Percentiles rank a stretch among this genome's conserved stretches.
Evolutionary conservation across 2,888 invertebrate genomes (phyloP).

Genomic region (Lepidocyrtoides sp.): DNA sequence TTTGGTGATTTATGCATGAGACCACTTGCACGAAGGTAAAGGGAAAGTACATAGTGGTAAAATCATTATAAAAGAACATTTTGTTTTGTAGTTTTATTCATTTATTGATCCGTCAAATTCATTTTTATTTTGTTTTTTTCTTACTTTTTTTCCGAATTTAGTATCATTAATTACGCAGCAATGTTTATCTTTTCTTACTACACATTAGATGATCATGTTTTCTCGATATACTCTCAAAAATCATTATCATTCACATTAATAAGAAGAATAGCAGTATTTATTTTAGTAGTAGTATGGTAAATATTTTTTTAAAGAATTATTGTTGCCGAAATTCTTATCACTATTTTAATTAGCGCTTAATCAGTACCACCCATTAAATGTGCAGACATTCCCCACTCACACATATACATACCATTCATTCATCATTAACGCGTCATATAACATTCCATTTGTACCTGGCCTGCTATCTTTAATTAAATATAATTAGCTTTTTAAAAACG

Average conservation of each 20-base stretch:
- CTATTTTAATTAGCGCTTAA: not conserved
- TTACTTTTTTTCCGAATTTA: slow-evolving; percentile 27
- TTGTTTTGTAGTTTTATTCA: slow-evolving; percentile 23
- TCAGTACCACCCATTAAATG: slow-evolving; percentile 48
- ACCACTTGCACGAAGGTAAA: too few relatives aligned
- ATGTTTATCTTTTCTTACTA: not conserved
- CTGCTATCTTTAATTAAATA: not conserved
- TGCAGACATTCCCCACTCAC: slow-evolving; percentile 6
- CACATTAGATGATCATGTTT: slow-evolving; percentile 43
- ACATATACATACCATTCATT: slow-evolving; percentile 19
- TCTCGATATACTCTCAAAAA: slow-evolving; percentile 58
- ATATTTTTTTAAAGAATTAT: slow-evolving; percentile 45
- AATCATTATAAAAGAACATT: not conserved
- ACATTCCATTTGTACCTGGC: not conserved
- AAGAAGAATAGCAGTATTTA: slow-evolving; percentile 36
- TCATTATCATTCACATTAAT: slow-evolving; percentile 38
- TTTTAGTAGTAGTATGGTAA: slow-evolving; percentile 26
- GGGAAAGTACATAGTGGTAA: too few relatives aligned
- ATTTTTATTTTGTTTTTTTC: slow-evolving; percentile 48
- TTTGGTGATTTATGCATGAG: too few relatives aligned
- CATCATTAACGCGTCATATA: not conserved
- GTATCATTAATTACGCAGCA: not conserved
- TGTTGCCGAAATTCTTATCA: slow-evolving; percentile 27
- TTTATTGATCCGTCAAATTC: slow-evolving; percentile 38
- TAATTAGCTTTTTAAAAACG: slow-evolving; percentile 9